Base-by-base conservation (phyloP, 1,140 invertebrate genomes). In the Drosophila dunni region DNA sequence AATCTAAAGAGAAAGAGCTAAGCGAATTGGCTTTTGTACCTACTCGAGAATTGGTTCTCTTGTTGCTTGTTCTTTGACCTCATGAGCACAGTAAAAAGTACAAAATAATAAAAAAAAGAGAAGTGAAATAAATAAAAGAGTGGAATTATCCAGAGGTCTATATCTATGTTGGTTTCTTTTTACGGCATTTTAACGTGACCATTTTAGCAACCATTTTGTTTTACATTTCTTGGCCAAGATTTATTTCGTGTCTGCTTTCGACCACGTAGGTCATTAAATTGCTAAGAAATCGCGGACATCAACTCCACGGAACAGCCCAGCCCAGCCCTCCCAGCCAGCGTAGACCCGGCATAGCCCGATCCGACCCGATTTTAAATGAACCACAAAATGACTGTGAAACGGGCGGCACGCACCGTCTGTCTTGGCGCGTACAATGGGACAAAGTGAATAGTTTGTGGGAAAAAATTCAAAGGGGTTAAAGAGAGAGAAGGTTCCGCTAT, bases 221-320 rank as follows among this genome's bases (percentile, higher is more conserved):
- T 86, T 63, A 75, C 76, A 82, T 79, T 79, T 79, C 75, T 38
- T 54, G 29, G 58, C 48, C 29, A 88, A 86, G 83, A 86, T 86
- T 86, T 86, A 86, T 86, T 83, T 86, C 72, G 72, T 89, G 83
- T 78, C 84, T 88, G 83, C 48, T 72, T 61, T 78, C 65, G 76
- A 86, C 84, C 84, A 86, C 83, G 83, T 86, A 86, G 84, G 83
- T 86, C 83, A 86, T 86, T 86, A 86, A 89, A 86, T 79, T 83
- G 83, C 75, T 89, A 83, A 83, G 83, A 88, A 86, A 86, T 86
- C 83, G 84, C 83, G 76, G 79, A 69, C 69, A 69, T 70, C 73
- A 75, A 78, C 64, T 69, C 57, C 51, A 66, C 72, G 50, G 75
- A 44, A 45, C 34, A 33, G 48, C 42, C n/a, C 34, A 33, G 48